Evolutionary conservation across 2,113 vertebrate species (phyloP), one percentile per base, ranked within the genome.

Genomic region (Meleagris gallopavo): DNA sequence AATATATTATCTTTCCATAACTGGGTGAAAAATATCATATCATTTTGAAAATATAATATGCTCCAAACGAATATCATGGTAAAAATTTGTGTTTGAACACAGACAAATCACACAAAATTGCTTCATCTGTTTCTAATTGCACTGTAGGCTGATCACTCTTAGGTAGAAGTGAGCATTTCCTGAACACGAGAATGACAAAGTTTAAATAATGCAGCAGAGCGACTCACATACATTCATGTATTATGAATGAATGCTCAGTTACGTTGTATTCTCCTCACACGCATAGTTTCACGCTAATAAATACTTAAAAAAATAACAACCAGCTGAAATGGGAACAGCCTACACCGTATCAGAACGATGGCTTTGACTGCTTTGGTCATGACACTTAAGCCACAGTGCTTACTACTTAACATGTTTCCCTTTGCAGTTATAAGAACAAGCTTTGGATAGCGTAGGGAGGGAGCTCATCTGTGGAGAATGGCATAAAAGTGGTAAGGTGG

Each of bases 161-260:
- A 64, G 90, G 71, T 60, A 91, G 82, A 93, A 92, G 83, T 10
- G 52, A 90, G 40, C 40, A 66, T 36, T 85, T 83, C 78, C 92
- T 70, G 36, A 91, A 87, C 25, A 36, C 50, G 79, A 52, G 62
- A 85, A 57, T 40, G 3, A 3, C 55, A 74, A 71, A 88, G 38
- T 43, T 88, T 88, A 80, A 95, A 85, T 88, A 92, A 93, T 95
- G 89, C 52, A 95, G 60, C 41, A 83, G 48, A 93, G 38, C 41
- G 50, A 64, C 92, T 91, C 80, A 89, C 38, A 62, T 45, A 57
- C 27, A 36, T 74, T 64, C 71, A 69, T 81, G 38, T 64, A 76
- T 89, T 89, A 91, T 80, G 50, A 83, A 92, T 85, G 91, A 91
- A 77, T n/a, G 65, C 30, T 72, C 34, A 76, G 38, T 83, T 83